phyloP scores from a whole-genome alignment of 2,888 invertebrate species.

The Eristalis pertinax region DNA sequence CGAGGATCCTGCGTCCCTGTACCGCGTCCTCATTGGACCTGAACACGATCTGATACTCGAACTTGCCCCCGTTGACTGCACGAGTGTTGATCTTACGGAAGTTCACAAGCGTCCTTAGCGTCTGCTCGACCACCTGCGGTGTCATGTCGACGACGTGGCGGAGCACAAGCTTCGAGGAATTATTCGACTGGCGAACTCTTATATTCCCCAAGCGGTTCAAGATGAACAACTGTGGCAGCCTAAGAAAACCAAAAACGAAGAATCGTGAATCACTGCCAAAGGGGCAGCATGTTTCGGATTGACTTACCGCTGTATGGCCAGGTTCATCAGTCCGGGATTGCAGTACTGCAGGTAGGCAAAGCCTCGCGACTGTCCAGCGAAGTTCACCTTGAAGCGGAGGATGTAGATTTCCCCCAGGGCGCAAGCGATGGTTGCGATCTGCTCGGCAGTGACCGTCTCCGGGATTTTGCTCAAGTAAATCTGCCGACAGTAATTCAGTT shows the following conservation, averaged over 20 bases:
- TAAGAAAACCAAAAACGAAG: slow-evolving; percentile 30
- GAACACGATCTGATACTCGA: slow-evolving; percentile 75
- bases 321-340: slow-evolving; percentile 61
- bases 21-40: slow-evolving; percentile 77
- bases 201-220: slow-evolving; percentile 43
- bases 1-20: slow-evolving; percentile 71
- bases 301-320: slow-evolving; percentile 74
- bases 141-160: slow-evolving; percentile 35
- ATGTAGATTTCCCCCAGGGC: slow-evolving; percentile 76
- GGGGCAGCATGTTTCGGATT: too few species aligned
- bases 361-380: slow-evolving; percentile 74
- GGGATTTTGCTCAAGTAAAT: slow-evolving; percentile 74
- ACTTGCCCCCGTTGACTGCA: slow-evolving; percentile 58
- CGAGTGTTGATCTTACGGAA: slow-evolving; percentile 74
- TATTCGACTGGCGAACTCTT: slow-evolving; percentile 74
- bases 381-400: slow-evolving; percentile 77
- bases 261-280: not conserved
- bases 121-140: not conserved
- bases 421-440: slow-evolving; percentile 74
- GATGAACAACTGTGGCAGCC: slow-evolving; percentile 71
- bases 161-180: slow-evolving; percentile 74
- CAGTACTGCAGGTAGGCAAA: slow-evolving; percentile 78
- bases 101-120: slow-evolving; percentile 40
- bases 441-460: slow-evolving; percentile 49
- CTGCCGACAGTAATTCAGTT: slow-evolving; percentile 22